phyloP scores from a whole-genome alignment of 2,113 vertebrate species.

The Dermatemys mawii region DNA sequence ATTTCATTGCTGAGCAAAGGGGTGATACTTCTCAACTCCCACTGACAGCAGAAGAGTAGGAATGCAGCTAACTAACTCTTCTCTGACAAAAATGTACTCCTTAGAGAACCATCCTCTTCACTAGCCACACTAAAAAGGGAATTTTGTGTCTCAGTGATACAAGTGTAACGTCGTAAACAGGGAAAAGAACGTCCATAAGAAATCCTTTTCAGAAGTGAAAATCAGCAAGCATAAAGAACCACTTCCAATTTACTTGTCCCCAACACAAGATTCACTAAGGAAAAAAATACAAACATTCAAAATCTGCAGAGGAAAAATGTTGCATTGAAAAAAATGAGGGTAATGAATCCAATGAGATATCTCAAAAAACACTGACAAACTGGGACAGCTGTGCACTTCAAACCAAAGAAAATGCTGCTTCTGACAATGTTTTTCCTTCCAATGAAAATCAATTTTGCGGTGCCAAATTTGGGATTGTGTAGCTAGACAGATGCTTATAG shows the following conservation, averaged over 20 bases:
- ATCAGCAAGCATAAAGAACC: neutral
- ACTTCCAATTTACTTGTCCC: neutral
- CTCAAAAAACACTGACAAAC: neutral
- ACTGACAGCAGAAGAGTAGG: neutral
- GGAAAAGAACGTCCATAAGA: accelerated
- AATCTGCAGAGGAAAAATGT: neutral
- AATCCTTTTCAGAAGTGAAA: neutral
- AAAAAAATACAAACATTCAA: neutral
- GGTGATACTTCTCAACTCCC: neutral
- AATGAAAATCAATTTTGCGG: neutral
- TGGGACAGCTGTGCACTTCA: neutral
- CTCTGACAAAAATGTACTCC: neutral
- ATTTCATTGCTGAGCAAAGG: neutral
- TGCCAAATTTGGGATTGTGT: neutral
- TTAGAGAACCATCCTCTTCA: neutral
- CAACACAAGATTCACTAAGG: neutral
- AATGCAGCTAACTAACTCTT: neutral
- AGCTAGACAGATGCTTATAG: neutral
- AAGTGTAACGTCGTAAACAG: neutral
- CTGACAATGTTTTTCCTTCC: neutral
- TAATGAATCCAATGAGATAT: neutral
- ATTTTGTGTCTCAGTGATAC: neutral
- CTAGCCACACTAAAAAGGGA: neutral
- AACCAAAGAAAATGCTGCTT: neutral
- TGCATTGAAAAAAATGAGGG: neutral